Percentiles rank a stretch among this genome's conserved stretches.
These are phyloP conservation scores for Reinhardtius hippoglossoides DNA, from an alignment of 2,113 vertebrate species.

Conservation along the genomic window DNA sequence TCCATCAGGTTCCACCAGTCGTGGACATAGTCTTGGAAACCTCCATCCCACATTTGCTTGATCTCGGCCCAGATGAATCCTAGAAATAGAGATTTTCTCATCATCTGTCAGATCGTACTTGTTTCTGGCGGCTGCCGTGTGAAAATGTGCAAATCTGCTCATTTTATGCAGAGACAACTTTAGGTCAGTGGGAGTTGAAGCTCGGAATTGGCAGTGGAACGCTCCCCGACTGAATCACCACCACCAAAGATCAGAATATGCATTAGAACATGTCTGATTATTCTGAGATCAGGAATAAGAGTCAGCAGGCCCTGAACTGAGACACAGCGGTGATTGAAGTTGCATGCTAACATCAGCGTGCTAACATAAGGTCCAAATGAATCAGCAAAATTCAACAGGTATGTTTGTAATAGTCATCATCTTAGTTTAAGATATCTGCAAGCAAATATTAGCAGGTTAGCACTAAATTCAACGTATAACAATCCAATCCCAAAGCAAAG, in stretches of 20 bases:
- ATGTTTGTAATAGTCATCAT: too few relatives aligned
- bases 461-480: too few relatives aligned
- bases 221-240: not conserved
- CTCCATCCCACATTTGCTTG: slow-evolving; percentile 99
- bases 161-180: not conserved
- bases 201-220: not conserved
- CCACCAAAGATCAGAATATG: not conserved
- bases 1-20: slow-evolving; percentile 99
- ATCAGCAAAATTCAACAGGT: too few relatives aligned
- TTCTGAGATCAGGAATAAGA: not conserved
- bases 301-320: too few relatives aligned
- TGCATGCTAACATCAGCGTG: too few relatives aligned
- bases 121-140: not conserved
- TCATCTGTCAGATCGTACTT: not conserved
- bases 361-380: too few relatives aligned
- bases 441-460: too few relatives aligned
- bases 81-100: slow-evolving; percentile 61
- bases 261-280: not conserved
- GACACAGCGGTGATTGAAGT: too few relatives aligned
- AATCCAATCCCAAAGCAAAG: too few relatives aligned
- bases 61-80: slow-evolving; percentile 99
- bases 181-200: slow-evolving; percentile 7
- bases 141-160: not conserved
- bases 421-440: too few relatives aligned
- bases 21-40: slow-evolving; percentile 97